Evolutionary conservation across 2,888 invertebrate genomes (phyloP).

Genomic region (Calameuta idolon): DNA sequence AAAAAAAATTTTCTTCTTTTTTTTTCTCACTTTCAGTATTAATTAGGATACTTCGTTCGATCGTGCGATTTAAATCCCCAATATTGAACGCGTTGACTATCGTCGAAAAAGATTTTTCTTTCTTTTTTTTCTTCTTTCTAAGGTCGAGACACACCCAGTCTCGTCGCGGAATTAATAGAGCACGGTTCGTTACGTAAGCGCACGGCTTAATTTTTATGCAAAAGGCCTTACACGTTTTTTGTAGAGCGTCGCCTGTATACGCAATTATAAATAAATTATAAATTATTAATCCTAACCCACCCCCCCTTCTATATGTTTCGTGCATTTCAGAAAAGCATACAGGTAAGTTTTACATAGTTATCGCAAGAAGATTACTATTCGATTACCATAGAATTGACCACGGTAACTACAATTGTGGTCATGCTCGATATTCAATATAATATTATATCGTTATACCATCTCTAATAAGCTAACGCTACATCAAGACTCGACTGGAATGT

Average conservation of each 20-base stretch:
- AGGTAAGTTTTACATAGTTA: constrained; percentile 69
- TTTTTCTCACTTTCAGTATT: background rate
- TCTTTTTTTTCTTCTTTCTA: background rate
- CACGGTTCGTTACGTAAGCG: constrained; percentile 21
- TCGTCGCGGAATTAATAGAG: constrained; percentile 20
- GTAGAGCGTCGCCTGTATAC: constrained; percentile 45
- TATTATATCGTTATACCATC: constrained; percentile 50
- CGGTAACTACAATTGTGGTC: constrained; percentile 57
- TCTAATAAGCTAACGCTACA: constrained; percentile 61
- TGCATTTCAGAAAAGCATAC: constrained; percentile 89
- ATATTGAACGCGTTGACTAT: background rate
- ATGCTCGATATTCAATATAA: constrained; percentile 52
- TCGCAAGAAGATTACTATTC: constrained; percentile 42
- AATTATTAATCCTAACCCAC: constrained; percentile 64
- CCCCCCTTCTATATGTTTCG: constrained; percentile 87
- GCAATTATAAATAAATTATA: constrained; percentile 66
- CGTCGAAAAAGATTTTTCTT: background rate
- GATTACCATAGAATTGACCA: constrained; percentile 57
- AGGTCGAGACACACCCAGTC: constrained; percentile 30
- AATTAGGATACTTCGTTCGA: background rate
- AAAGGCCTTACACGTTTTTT: constrained; percentile 56
- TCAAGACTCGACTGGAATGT: constrained; percentile 63
- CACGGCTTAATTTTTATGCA: constrained; percentile 61
- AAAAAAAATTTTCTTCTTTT: background rate
- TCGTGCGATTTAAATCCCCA: background rate